Conservation (phyloP, 2,888 invertebrate species). For the Thymelicus acteon region DNA sequence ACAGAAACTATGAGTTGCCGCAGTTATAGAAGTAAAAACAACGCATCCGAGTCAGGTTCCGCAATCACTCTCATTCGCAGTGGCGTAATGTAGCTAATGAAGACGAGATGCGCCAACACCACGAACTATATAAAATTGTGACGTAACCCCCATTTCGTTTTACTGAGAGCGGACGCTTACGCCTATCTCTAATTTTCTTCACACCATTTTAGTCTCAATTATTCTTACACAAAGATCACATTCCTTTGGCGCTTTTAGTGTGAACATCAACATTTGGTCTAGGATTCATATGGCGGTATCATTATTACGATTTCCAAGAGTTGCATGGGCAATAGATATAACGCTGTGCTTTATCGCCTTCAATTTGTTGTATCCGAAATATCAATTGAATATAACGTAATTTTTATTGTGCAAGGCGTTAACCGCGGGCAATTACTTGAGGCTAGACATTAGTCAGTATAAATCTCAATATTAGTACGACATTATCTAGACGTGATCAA, state of each 20-base stretch:
- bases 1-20: constrained; percentile 23
- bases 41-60: constrained; percentile 47
- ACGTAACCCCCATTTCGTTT: constrained; percentile 41
- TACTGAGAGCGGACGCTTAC: constrained; percentile 19
- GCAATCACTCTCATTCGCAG: constrained; percentile 64
- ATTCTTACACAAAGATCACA: constrained; percentile 8
- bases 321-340: constrained; percentile 22
- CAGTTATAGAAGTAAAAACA: constrained; percentile 30
- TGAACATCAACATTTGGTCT: constrained; percentile 27
- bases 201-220: constrained; percentile 13
- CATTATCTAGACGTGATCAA: constrained; percentile 32
- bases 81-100: constrained; percentile 43
- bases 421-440: constrained; percentile 17
- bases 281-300: constrained; percentile 16
- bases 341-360: constrained; percentile 26
- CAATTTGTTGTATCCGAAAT: constrained; percentile 14
- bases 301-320: constrained; percentile 30
- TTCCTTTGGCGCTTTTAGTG: constrained; percentile 14
- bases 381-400: constrained; percentile 16
- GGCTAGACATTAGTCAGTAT: constrained; percentile 24
- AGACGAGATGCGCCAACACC: constrained; percentile 40
- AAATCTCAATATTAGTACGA: constrained; percentile 36
- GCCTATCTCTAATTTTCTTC: constrained; percentile 18
- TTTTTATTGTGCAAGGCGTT: constrained; percentile 14
- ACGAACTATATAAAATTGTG: constrained; percentile 39